phyloP scores from a whole-genome alignment of 2,113 vertebrate genomes.

The Phycodurus eques region DNA sequence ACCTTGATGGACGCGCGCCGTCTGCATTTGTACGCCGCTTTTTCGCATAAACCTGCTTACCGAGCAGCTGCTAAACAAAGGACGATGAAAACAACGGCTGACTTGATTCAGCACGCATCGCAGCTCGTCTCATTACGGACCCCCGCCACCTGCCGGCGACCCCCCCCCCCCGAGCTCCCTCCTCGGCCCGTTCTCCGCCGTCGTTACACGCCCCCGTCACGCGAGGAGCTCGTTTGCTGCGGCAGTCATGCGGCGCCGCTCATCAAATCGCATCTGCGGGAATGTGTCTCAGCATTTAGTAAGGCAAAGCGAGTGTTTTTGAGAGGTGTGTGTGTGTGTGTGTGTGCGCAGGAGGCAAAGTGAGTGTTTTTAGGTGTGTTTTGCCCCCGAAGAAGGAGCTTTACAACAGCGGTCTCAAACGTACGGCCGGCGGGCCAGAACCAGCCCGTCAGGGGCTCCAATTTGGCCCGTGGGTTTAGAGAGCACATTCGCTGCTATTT shows the following conservation, averaged over 20 bases:
- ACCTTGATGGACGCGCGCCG: too few species aligned
- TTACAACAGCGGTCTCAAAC: too few species aligned
- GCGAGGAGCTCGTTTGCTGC: slow-evolving; percentile 20
- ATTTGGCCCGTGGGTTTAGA: too few species aligned
- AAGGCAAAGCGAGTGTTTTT: too few species aligned
- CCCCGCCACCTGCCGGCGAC: too few species aligned
- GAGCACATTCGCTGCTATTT: too few species aligned
- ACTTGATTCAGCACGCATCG: slow-evolving; percentile 22
- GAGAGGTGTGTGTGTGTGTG: too few species aligned
- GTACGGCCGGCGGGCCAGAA: too few species aligned
- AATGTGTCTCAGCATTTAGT: slow-evolving; percentile 17
- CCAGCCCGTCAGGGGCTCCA: too few species aligned
- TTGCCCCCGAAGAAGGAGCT: too few species aligned
- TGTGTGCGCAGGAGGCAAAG: slow-evolving; percentile 5
- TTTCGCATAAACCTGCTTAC: neutral
- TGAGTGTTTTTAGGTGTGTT: too few species aligned
- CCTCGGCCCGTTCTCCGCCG: slow-evolving; percentile 37
- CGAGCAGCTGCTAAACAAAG: neutral
- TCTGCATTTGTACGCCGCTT: too few species aligned
- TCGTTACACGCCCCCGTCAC: slow-evolving; percentile 43
- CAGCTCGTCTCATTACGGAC: slow-evolving; percentile 27
- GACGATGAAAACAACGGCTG: neutral
- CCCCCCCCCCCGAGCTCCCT: slow-evolving; percentile 9
- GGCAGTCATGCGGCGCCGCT: neutral
- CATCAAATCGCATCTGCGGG: slow-evolving; percentile 31